These are phyloP conservation scores for Poecilia picta DNA, from an alignment of 2,797 vertebrate species.

Conservation along the genomic window DNA sequence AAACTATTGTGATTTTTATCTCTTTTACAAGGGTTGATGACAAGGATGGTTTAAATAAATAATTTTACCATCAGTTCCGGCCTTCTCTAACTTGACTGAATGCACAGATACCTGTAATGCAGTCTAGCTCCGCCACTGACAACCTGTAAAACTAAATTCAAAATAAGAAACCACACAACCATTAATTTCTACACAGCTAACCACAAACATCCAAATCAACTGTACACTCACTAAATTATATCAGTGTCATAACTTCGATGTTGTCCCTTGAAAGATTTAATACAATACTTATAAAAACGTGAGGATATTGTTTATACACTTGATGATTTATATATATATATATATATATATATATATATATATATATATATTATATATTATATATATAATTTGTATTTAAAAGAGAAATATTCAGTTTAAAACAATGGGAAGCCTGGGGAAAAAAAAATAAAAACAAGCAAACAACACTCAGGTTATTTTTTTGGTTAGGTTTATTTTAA, in stretches of 20 bases:
- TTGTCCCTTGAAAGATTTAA: neutral
- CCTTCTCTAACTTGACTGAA: too few relatives aligned
- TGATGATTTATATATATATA: neutral
- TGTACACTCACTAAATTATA: too few relatives aligned
- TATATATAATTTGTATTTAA: neutral
- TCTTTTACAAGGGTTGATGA: too few relatives aligned
- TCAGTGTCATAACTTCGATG: neutral
- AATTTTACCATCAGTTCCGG: too few relatives aligned
- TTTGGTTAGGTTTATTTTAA: conserved; percentile 80
- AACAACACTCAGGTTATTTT: conserved; percentile 15
- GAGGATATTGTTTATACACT: neutral
- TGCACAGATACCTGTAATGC: too few relatives aligned
- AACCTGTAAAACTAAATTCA: neutral
- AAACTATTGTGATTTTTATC: too few relatives aligned
- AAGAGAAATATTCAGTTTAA: neutral
- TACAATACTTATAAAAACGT: neutral
- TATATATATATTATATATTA: too few relatives aligned
- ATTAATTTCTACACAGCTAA: neutral
- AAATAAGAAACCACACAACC: neutral
- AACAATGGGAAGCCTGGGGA: neutral
- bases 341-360: too few relatives aligned
- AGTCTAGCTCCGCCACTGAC: neutral
- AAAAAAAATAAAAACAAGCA: neutral
- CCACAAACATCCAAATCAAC: neutral
- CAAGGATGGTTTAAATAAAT: too few relatives aligned